A percentile compares a stretch with the other conserved stretches of the same genome.
These are phyloP conservation scores for Gallinago undulata DNA, from an alignment of 2,113 vertebrate genomes.

Conservation along the genomic window DNA sequence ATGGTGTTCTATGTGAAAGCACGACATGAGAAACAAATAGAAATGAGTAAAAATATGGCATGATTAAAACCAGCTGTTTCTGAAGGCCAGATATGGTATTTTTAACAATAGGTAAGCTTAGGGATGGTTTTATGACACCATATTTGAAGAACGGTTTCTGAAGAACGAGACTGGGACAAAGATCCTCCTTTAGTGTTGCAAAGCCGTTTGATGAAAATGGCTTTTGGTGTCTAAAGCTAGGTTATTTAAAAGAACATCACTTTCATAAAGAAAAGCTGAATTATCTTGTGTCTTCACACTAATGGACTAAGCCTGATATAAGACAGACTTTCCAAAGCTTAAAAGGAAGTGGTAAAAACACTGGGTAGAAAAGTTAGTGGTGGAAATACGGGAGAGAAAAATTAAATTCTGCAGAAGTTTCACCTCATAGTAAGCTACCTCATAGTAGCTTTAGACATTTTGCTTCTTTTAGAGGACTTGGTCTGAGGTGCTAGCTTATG, in stretches of 20 bases:
- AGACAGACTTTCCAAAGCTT: not conserved
- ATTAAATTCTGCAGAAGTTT: not conserved
- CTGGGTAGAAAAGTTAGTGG: not conserved
- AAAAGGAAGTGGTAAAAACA: not conserved
- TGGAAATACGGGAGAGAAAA: not conserved
- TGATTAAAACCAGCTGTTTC: not conserved
- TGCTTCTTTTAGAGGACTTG: not conserved
- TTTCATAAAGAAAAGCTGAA: not conserved
- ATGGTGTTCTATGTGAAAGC: not conserved
- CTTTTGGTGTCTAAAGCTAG: not conserved
- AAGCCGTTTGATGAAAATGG: accelerated
- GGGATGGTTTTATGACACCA: not conserved
- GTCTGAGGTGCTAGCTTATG: not conserved
- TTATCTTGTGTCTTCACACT: not conserved
- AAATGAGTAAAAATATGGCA: not conserved
- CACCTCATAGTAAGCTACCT: not conserved
- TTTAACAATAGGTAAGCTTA: not conserved
- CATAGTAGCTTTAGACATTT: not conserved
- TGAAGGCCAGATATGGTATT: not conserved
- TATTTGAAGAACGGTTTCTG: not conserved
- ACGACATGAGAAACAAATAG: not conserved
- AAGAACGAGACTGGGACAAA: not conserved
- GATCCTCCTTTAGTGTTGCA: not conserved
- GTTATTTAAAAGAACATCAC: not conserved
- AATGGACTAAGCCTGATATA: not conserved